These are phyloP conservation scores for Cygnus atratus DNA, from an alignment of 2,113 vertebrate genomes.

Conservation along the genomic window DNA sequence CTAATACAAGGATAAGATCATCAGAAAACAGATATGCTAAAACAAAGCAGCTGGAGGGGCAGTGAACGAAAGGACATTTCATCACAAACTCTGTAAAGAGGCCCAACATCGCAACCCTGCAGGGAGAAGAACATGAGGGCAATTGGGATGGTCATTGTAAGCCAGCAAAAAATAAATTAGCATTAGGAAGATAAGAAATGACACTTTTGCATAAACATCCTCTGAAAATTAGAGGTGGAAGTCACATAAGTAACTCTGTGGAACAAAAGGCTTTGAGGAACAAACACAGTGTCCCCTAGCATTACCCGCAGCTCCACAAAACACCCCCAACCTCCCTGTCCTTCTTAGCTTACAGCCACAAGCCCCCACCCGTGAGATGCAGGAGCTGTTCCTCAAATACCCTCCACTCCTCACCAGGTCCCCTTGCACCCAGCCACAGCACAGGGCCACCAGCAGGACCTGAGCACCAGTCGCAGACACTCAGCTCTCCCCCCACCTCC, in stretches of 20 bases:
- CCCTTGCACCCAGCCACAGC: not conserved
- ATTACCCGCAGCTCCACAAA: not conserved
- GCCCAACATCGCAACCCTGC: not conserved
- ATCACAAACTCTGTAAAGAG: not conserved
- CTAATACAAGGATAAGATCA: not conserved
- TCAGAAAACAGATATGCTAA: not conserved
- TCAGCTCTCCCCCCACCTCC: not conserved
- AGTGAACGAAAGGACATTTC: not conserved
- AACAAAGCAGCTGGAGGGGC: slow-evolving; percentile 18
- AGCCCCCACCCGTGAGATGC: accelerated
- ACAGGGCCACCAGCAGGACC: not conserved
- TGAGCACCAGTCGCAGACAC: not conserved
- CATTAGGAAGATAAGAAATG: not conserved
- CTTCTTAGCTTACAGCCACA: not conserved
- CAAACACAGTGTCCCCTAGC: not conserved
- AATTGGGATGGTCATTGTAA: not conserved
- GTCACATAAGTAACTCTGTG: not conserved
- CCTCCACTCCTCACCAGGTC: accelerated
- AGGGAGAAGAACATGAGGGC: not conserved
- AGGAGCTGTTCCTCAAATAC: not conserved
- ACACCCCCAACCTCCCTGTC: not conserved
- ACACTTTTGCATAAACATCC: slow-evolving; percentile 18
- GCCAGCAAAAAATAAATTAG: not conserved
- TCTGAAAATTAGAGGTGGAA: not conserved
- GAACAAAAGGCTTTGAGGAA: not conserved